Percentiles rank a stretch among this genome's conserved stretches.
Evolutionary conservation across 2,888 invertebrate species (phyloP).

Genomic region (Sylvicola cinctus): DNA sequence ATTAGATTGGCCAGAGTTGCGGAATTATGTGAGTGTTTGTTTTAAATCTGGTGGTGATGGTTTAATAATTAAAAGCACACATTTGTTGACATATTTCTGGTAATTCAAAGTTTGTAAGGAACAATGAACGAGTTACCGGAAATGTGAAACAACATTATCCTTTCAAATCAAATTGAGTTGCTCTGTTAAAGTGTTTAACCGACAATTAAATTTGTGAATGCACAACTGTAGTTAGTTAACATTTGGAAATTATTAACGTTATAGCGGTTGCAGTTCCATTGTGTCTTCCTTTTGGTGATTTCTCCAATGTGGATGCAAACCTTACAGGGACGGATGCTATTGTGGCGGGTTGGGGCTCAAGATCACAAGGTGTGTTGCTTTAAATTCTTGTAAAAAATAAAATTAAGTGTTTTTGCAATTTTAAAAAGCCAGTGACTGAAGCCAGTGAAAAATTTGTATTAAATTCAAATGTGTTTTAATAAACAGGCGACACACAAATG

Average conservation of each 20-base stretch:
- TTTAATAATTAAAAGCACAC: constrained; percentile 2
- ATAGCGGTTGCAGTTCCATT: constrained; percentile 24
- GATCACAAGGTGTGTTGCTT: too few relatives aligned
- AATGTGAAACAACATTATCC: too few relatives aligned
- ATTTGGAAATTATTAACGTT: too few relatives aligned
- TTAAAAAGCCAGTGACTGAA: background rate
- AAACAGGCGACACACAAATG: constrained; percentile 7
- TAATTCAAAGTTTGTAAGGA: too few relatives aligned
- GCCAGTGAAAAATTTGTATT: too few relatives aligned
- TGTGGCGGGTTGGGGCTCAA: constrained; percentile 67
- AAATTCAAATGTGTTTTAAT: too few relatives aligned
- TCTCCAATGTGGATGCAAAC: constrained; percentile 14
- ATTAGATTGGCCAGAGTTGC: constrained; percentile 25
- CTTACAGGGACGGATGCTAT: constrained; percentile 30
- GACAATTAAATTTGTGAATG: too few relatives aligned
- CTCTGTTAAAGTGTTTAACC: too few relatives aligned
- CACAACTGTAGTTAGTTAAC: too few relatives aligned
- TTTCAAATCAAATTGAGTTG: too few relatives aligned
- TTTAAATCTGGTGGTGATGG: background rate
- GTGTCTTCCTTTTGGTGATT: constrained; percentile 27
- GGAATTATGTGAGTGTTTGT: constrained; percentile 11
- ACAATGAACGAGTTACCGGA: too few relatives aligned
- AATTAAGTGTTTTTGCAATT: background rate
- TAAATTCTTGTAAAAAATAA: constrained; percentile 30
- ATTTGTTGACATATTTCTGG: too few relatives aligned